phyloP scores from a whole-genome alignment of 2,113 vertebrate species.

The Oncorhynchus mykiss region DNA sequence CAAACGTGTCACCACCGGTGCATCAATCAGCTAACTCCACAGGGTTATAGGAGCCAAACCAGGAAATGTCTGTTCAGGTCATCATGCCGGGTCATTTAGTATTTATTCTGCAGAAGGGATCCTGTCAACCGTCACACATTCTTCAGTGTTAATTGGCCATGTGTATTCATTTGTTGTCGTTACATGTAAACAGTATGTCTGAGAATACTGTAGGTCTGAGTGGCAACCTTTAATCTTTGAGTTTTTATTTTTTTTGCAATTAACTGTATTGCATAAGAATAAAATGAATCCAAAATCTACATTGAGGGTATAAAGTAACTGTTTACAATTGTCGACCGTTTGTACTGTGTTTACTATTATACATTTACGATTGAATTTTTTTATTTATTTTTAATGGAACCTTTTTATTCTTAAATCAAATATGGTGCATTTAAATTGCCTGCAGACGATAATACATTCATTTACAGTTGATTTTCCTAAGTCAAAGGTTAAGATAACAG shows the following conservation, averaged over 20 bases:
- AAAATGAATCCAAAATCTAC: not conserved
- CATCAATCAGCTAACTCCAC: constrained; percentile 73
- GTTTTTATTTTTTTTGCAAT: not conserved
- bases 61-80: not conserved
- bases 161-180: not conserved
- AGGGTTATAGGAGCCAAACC: not conserved
- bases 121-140: not conserved
- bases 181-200: not conserved
- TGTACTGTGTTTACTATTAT: not conserved
- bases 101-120: constrained; percentile 44
- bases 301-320: too few species aligned
- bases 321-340: not conserved
- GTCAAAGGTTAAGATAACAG: too few species aligned
- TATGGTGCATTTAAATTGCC: too few species aligned
- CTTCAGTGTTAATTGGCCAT: not conserved
- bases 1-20: constrained; percentile 79
- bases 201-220: too few species aligned
- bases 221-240: too few species aligned
- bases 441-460: too few species aligned
- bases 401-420: too few species aligned
- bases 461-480: too few species aligned
- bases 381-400: too few species aligned
- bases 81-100: not conserved
- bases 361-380: not conserved
- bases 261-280: not conserved